Conservation (phyloP, 2,113 vertebrate genomes). For the Rhadina sibilatrix region DNA sequence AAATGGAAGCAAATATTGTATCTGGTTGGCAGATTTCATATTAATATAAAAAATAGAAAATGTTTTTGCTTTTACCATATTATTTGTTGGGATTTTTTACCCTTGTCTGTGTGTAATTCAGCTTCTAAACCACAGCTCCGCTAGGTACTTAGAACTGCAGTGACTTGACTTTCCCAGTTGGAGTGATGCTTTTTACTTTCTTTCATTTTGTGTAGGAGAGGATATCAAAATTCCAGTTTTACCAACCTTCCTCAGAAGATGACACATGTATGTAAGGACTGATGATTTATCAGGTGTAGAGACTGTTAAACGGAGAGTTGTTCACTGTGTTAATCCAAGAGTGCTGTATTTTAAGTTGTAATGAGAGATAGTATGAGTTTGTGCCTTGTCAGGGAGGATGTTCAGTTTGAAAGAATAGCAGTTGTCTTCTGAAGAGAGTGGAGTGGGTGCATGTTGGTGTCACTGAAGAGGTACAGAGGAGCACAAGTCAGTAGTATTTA, state of each 20-base stretch:
- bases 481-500: neutral
- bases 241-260: neutral
- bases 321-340: neutral
- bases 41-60: neutral
- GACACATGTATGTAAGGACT: neutral
- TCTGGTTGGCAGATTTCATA: neutral
- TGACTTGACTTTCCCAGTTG: neutral
- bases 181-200: neutral
- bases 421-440: neutral
- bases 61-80: neutral
- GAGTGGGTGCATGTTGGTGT: neutral
- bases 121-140: neutral
- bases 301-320: neutral
- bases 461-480: neutral
- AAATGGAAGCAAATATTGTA: neutral
- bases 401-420: neutral
- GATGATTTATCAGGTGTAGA: neutral
- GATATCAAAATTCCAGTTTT: neutral
- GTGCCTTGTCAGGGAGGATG: neutral
- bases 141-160: neutral
- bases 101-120: accelerated
- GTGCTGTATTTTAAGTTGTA: neutral
- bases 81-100: neutral
- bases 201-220: neutral
- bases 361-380: neutral